Conservation (phyloP, 2,888 invertebrate genomes). For the Tiliacea aurago region DNA sequence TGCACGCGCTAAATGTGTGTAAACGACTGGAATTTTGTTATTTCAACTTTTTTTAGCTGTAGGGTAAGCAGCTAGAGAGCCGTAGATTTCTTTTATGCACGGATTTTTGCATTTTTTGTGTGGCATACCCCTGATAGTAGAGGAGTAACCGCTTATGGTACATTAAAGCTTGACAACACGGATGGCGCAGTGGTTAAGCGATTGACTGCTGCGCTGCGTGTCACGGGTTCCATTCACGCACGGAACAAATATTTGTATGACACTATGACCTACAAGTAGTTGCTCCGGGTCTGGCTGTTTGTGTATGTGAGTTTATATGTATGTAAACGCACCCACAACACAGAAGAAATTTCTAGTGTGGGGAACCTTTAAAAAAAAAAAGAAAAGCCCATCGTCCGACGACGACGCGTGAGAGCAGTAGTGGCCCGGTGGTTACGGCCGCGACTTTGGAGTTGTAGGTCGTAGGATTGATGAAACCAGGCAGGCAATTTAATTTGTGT, state of each 20-base stretch:
- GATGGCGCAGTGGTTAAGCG: no score
- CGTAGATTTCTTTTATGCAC: background rate
- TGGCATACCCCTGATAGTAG: background rate
- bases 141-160: background rate
- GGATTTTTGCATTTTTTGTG: background rate
- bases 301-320: no score
- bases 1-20: conserved; percentile 49
- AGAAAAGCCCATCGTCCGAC: background rate
- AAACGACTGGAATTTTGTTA: conserved; percentile 38
- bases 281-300: no score
- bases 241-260: no score
- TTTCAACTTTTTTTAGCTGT: conserved; percentile 16
- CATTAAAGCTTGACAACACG: no score
- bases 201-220: no score
- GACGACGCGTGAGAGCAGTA: background rate
- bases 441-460: background rate
- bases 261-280: no score
- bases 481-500: background rate
- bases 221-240: no score
- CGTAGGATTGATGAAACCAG: background rate
- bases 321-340: no score
- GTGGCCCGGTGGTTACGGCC: no score
- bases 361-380: no score
- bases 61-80: background rate
- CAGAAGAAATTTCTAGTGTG: no score